Conservation (phyloP, 2,797 vertebrate genomes). For the Coregonus sp. region DNA sequence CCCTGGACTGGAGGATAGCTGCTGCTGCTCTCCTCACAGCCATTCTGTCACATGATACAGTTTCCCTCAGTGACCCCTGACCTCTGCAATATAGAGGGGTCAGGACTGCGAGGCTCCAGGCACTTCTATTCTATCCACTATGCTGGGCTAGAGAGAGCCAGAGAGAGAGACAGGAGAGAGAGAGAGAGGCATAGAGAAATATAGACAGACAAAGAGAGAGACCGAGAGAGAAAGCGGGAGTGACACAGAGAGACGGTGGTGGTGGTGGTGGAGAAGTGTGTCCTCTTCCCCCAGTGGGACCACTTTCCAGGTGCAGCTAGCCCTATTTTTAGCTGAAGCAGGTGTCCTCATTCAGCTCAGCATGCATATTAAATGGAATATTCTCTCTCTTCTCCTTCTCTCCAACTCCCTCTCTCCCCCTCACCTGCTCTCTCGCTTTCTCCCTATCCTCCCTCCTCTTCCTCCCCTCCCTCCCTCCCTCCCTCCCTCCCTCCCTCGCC, state of each 20-base stretch:
- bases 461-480: background rate
- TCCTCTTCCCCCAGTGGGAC: slow-evolving; percentile 14
- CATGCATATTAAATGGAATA: slow-evolving; percentile 21
- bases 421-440: no score
- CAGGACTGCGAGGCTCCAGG: background rate
- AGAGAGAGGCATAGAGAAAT: no score
- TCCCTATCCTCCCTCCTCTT: no score
- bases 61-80: slow-evolving; percentile 15
- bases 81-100: background rate
- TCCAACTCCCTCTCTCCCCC: background rate
- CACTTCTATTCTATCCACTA: no score
- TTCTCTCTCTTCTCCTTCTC: slow-evolving; percentile 4
- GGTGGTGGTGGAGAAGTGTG: background rate
- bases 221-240: background rate
- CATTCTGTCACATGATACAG: slow-evolving; percentile 42
- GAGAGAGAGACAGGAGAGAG: no score
- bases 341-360: slow-evolving; percentile 26
- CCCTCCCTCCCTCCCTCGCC: background rate
- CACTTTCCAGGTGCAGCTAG: slow-evolving; percentile 39
- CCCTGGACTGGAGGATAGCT: background rate
- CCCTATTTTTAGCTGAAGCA: slow-evolving; percentile 41
- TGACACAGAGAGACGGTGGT: background rate
- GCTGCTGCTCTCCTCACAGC: slow-evolving; percentile 26
- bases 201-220: background rate
- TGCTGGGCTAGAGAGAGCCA: no score